Percentiles rank a stretch among this genome's conserved stretches.
These are phyloP conservation scores for Nasua narica DNA, from an alignment of 2,797 vertebrate genomes.

Conservation along the genomic window DNA sequence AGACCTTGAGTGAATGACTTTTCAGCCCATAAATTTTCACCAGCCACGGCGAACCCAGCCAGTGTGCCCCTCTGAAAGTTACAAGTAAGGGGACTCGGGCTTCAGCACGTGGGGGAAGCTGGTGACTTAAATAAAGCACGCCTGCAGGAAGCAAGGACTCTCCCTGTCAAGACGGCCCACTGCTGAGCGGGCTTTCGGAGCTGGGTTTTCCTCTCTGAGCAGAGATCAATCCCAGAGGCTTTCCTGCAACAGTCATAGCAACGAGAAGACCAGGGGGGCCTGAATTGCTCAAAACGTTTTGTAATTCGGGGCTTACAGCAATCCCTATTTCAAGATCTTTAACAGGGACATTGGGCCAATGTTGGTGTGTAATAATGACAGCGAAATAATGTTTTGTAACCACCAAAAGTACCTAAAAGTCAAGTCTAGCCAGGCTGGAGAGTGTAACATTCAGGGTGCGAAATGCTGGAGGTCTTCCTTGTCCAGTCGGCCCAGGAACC, in stretches of 20 bases:
- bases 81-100: not conserved
- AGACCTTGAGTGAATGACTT: not conserved
- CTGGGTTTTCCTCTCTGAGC: not conserved
- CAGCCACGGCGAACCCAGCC: not conserved
- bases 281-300: slow-evolving; percentile 52
- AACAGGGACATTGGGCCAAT: not conserved
- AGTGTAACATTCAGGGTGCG: not conserved
- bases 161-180: not conserved
- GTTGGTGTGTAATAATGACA: not conserved
- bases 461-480: not conserved
- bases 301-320: slow-evolving; percentile 41
- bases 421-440: not conserved
- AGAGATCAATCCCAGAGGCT: not conserved
- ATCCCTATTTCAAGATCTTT: slow-evolving; percentile 42
- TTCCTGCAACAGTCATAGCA: not conserved
- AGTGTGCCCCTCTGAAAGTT: not conserved
- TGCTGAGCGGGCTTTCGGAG: not conserved
- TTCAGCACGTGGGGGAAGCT: not conserved
- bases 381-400: slow-evolving; percentile 48
- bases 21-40: not conserved
- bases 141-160: not conserved
- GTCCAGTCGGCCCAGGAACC: not conserved
- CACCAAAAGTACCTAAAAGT: not conserved
- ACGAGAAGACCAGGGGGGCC: not conserved
- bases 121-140: not conserved